phyloP scores from a whole-genome alignment of 2,113 vertebrate genomes.

The Coracopsis vasa region DNA sequence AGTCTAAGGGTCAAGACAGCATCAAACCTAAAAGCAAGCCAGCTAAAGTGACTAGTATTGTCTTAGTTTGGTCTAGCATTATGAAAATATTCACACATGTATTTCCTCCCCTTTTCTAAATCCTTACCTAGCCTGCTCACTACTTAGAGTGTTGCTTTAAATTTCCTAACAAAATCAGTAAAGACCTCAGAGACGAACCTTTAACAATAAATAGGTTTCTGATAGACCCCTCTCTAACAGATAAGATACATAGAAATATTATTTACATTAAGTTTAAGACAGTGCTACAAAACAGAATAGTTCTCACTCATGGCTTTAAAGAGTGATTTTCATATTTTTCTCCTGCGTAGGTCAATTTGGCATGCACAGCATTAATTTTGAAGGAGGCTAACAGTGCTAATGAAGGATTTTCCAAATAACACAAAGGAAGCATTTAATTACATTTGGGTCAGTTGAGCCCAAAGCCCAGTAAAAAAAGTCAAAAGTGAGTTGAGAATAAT shows the following conservation, averaged over 20 bases:
- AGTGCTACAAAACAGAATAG: not conserved
- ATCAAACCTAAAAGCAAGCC: not conserved
- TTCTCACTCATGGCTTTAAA: not conserved
- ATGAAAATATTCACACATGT: not conserved
- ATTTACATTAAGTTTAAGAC: not conserved
- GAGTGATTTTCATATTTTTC: not conserved
- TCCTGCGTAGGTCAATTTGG: not conserved
- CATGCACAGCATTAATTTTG: not conserved
- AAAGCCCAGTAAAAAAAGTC: slow-evolving; percentile 48
- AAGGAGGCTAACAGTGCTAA: not conserved
- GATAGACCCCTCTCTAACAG: not conserved
- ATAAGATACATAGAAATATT: not conserved
- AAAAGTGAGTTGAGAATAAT: slow-evolving; percentile 43
- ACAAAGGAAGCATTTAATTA: slow-evolving; percentile 57
- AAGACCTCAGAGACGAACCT: not conserved
- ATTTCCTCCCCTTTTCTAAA: not conserved
- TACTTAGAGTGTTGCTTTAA: not conserved
- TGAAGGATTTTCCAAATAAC: slow-evolving; percentile 23
- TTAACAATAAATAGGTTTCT: not conserved
- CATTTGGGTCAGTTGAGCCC: not conserved
- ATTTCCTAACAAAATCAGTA: not conserved
- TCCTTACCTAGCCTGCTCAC: not conserved
- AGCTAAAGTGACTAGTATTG: not conserved
- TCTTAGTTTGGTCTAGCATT: not conserved
- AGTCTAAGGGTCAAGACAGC: not conserved